Evolutionary conservation across 1,140 invertebrate species (phyloP).

Genomic region (Macrocentrus cingulum): DNA sequence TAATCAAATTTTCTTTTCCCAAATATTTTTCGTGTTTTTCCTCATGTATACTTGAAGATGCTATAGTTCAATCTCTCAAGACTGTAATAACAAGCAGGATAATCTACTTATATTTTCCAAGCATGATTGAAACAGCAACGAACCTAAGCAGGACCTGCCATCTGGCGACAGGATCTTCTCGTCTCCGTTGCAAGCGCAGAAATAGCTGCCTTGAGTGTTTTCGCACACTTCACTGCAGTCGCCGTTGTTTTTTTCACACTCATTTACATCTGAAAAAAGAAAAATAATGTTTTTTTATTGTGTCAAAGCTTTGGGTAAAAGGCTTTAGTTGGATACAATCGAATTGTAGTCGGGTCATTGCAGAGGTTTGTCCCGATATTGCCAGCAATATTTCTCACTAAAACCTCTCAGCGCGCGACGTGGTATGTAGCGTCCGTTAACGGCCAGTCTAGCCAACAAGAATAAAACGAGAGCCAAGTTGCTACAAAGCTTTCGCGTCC

Average conservation of each 20-base stretch:
- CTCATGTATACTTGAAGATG: too few species aligned
- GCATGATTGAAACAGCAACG: slow-evolving; percentile 3
- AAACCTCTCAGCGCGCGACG: too few species aligned
- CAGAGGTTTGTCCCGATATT: too few species aligned
- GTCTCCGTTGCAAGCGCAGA: slow-evolving; percentile 61
- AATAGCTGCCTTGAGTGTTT: slow-evolving; percentile 68
- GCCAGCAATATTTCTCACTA: too few species aligned
- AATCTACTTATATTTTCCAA: slow-evolving; percentile 19
- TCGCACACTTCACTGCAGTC: slow-evolving; percentile 70
- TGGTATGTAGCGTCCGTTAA: too few species aligned
- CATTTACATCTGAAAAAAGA: slow-evolving; percentile 64
- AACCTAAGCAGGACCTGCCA: slow-evolving; percentile 51
- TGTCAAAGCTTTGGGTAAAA: not conserved
- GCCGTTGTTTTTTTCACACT: slow-evolving; percentile 67
- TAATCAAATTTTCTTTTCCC: too few species aligned
- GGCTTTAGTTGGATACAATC: too few species aligned
- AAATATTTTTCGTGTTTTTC: too few species aligned
- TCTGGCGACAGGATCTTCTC: slow-evolving; percentile 49
- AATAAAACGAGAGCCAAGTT: not conserved
- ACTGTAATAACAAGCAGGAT: not conserved
- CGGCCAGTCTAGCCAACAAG: not conserved
- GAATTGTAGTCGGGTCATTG: too few species aligned
- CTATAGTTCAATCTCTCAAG: too few species aligned
- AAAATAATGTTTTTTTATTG: not conserved
- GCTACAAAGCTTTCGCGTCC: not conserved